A percentile compares a stretch with the other conserved stretches of the same genome.
These are phyloP conservation scores for Malacosoma neustria DNA, from an alignment of 2,888 invertebrate genomes.

Conservation along the genomic window DNA sequence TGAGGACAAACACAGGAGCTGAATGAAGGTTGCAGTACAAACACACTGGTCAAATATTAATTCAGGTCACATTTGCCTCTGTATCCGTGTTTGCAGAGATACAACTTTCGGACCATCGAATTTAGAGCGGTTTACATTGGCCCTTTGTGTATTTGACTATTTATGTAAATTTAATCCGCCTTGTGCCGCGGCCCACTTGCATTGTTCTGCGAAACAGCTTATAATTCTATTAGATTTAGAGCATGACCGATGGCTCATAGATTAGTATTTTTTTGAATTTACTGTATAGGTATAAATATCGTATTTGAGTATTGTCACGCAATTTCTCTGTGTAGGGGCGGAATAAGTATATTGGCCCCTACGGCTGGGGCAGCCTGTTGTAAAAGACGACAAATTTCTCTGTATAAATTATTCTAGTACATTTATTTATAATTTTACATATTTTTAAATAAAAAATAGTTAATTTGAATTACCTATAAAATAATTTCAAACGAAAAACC, in stretches of 20 bases:
- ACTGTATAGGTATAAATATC: too few relatives aligned
- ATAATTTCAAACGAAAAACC: too few relatives aligned
- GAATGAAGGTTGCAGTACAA: constrained; percentile 46
- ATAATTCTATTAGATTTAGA: constrained; percentile 1
- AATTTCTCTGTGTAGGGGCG: too few relatives aligned
- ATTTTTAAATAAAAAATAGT: too few relatives aligned
- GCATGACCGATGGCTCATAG: constrained; percentile 8
- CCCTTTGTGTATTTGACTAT: constrained; percentile 55
- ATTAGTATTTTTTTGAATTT: too few relatives aligned
- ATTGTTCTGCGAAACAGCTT: constrained; percentile 19
- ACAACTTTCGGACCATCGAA: constrained; percentile 64
- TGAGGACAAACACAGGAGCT: constrained; percentile 35
- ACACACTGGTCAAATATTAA: constrained; percentile 62
- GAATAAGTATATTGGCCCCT: too few relatives aligned
- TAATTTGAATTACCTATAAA: too few relatives aligned
- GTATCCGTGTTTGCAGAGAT: constrained; percentile 60
- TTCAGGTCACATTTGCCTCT: constrained; percentile 66
- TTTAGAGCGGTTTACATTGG: constrained; percentile 59
- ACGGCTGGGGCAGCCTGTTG: too few relatives aligned
- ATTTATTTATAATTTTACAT: too few relatives aligned
- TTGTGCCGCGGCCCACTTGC: constrained; percentile 24
- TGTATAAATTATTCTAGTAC: too few relatives aligned
- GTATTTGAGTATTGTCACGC: too few relatives aligned
- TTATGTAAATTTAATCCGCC: constrained; percentile 62
- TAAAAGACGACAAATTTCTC: too few relatives aligned